phyloP scores from a whole-genome alignment of 2,113 vertebrate species.

The Eleginops maclovinus region DNA sequence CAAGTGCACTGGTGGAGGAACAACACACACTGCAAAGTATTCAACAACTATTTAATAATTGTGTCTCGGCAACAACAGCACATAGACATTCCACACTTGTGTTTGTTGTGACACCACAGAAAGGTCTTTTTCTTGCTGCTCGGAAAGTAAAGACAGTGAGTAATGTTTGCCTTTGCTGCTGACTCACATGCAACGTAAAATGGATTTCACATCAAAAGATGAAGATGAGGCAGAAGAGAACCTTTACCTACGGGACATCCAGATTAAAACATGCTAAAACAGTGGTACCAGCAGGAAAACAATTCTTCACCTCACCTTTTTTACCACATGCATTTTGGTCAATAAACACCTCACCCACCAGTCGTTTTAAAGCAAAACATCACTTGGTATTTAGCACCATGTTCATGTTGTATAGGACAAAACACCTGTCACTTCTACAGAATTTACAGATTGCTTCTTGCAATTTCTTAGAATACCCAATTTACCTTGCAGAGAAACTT shows the following conservation, averaged over 20 bases:
- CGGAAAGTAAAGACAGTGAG: constrained; percentile 4
- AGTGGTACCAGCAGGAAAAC: constrained; percentile 24
- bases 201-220: constrained; percentile 40
- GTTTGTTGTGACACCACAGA: neutral
- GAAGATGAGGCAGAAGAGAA: constrained; percentile 40
- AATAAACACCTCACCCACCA: neutral
- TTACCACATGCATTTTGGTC: neutral
- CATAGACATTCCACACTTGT: neutral
- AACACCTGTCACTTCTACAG: constrained; percentile 28
- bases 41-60: neutral
- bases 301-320: neutral
- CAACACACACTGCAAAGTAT: constrained; percentile 15
- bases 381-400: constrained; percentile 19
- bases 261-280: constrained; percentile 11
- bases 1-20: neutral
- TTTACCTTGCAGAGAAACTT: constrained; percentile 59
- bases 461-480: constrained; percentile 47
- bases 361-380: neutral
- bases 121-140: neutral
- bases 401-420: neutral
- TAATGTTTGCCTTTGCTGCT: constrained; percentile 24
- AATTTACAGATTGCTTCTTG: constrained; percentile 41
- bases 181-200: constrained; percentile 32
- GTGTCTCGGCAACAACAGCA: neutral
- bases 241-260: constrained; percentile 7